A percentile compares a stretch with the other conserved stretches of the same genome.
phyloP scores from a whole-genome alignment of 2,797 vertebrate genomes.

The Loriculus beryllinus region DNA sequence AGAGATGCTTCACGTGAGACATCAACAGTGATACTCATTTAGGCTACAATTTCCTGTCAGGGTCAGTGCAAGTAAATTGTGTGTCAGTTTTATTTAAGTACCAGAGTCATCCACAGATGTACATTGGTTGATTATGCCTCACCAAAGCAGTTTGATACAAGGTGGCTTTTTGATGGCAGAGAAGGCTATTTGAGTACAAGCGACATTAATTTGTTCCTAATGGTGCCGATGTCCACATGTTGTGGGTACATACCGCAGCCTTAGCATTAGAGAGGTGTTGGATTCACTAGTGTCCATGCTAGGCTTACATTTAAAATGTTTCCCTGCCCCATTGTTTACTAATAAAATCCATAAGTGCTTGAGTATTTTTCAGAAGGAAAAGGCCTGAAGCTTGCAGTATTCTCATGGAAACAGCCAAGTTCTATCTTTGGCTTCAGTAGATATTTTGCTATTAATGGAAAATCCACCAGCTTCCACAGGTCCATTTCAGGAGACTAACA shows the following conservation, averaged over 20 bases:
- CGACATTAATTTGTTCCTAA: accelerated
- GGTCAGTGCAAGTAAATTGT: background rate
- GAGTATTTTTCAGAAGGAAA: background rate
- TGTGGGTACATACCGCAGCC: background rate
- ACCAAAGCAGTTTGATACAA: background rate
- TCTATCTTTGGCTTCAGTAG: background rate
- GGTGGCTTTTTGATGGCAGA: background rate
- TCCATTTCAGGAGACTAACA: background rate
- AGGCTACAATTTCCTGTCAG: background rate
- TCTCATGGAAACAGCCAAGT: background rate
- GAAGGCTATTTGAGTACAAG: background rate
- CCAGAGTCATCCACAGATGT: background rate
- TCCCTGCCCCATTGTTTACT: background rate
- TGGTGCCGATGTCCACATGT: accelerated
- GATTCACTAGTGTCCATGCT: background rate
- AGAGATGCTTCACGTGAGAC: background rate
- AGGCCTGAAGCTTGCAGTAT: background rate
- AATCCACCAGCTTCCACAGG: background rate
- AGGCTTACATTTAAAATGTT: background rate
- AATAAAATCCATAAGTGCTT: background rate
- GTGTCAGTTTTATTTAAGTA: background rate
- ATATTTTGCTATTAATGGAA: background rate
- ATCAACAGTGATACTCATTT: background rate
- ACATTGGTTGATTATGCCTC: background rate
- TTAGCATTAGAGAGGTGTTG: background rate